Base-by-base conservation (phyloP, 2,888 invertebrate genomes). In the Cataglyphis rosenhaueri region DNA sequence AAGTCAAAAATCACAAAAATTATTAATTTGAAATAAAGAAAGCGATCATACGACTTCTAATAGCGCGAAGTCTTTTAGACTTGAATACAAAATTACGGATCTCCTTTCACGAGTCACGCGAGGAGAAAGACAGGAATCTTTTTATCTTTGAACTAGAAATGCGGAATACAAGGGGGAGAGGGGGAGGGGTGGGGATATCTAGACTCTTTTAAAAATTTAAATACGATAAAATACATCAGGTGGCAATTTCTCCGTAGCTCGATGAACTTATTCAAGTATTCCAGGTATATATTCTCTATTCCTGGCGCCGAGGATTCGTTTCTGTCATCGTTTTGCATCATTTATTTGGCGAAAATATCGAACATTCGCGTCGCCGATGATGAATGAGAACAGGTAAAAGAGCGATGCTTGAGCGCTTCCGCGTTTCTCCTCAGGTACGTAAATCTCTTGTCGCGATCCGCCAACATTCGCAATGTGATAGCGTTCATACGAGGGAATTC, bases 361-460 rank as follows among this genome's bases (percentile, higher is more conserved):
- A 70, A 55, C 55, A 64, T 38, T 59, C 59, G 8, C 38, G 57
- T 68, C 29, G 29, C 5, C 32, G 48, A 70, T 59, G 70, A 78
- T 44, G 59, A 78, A 68, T 57, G 76, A 68, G 70, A 52, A 57
- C 44, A 78, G 59, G 44, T 59, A 70, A 35, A 44, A 66, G 55
- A 55, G 52, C 48, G 38, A 18, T 12, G 18, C 57, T 32, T 12
- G 70, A 52, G 3, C 41, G 78, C 78, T 79, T 79, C 78, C 78
- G 78, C 78, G 59, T 79, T 79, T 79, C 78, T 70, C 78, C 48
- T 71, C 1, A 70, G 44, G 25, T 59, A 79, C 78, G 78, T 79
- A 79, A 79, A 79, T 79, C 78, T 79, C 78, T 71, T 64, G 78
- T 78, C 70, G 78, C 71, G 70, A 78, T 59, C 44, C 57, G 76